Percentiles rank a stretch among this genome's conserved stretches.
phyloP scores from a whole-genome alignment of 2,113 vertebrate species.

The Antechinus stuartii region DNA sequence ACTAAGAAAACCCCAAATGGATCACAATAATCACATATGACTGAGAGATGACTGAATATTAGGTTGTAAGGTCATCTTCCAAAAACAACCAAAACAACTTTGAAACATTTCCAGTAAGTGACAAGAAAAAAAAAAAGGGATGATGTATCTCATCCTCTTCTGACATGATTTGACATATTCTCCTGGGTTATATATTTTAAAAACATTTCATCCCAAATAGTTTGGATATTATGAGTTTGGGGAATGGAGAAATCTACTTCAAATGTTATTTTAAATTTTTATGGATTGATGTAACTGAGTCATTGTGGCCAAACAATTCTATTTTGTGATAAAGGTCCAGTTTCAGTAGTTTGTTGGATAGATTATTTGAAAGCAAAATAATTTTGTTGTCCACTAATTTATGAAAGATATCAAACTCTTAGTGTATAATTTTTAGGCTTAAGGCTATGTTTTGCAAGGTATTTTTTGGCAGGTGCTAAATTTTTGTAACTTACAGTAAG shows the following conservation, averaged over 20 bases:
- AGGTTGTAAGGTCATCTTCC: neutral
- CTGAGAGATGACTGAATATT: neutral
- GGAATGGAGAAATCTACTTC: neutral
- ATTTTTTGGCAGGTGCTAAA: neutral
- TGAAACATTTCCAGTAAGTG: neutral
- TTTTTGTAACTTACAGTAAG: neutral
- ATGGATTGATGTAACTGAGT: neutral
- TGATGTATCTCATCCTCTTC: neutral
- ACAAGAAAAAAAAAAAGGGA: neutral
- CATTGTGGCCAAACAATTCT: neutral
- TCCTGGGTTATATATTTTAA: neutral
- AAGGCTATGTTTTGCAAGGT: neutral
- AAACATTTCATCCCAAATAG: neutral
- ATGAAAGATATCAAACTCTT: neutral
- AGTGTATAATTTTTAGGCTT: neutral
- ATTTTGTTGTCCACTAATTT: neutral
- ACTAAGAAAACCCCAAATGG: no score
- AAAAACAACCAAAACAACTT: neutral
- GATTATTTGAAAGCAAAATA: neutral
- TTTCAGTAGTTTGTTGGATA: neutral
- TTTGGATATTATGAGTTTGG: neutral
- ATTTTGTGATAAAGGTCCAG: neutral
- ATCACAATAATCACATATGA: no score
- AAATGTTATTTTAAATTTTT: neutral
- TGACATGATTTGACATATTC: neutral